Evolutionary conservation across 2,797 vertebrate genomes (phyloP), one percentile per base, ranked within the genome.

Genomic region (Gallirallus australis): DNA sequence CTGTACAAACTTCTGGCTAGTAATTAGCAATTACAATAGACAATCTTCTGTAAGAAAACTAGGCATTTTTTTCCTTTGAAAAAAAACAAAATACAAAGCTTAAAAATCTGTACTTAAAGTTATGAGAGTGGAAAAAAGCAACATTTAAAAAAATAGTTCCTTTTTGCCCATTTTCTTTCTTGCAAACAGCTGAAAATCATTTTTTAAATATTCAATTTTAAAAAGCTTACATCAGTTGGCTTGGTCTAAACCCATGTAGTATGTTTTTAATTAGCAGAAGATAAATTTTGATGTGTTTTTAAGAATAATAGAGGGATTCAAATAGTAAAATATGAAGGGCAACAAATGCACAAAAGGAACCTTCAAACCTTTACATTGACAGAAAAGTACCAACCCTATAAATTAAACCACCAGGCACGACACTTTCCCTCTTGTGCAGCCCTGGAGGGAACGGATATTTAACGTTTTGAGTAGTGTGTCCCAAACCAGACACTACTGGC

Each of bases 241-340:
- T 76, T 69, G 56, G 40, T 86, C 56, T 70, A 86, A 90, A 89
- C 30, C 9, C 30, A 70, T 2, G 9, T 45, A 73, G 42, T 24
- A 63, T 31, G 61, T 6, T 83, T 86, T 83, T 79, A 90, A 90
- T 91, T 82, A 93, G 42, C 11, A 12, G 12, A 63, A 66, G 27
- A 73, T 31, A 79, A 95, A 82, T n/a, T 50, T 61, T 60, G 28
- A 54, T 35, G 27, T 47, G 24, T 75, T 93, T 76, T 87, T 42
- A 89, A 79, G 59, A 94, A 76, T 59, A 82, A 82, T 4, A 79
- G 37, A 86, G 30, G 21, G n/a, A 82, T 77, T 72, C 64, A 89
- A 86, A 66, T 17, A 84, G 21, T 42, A 66, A 93, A 64, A 82
- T 23, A 72, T 5, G 11, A 69, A 57, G 48, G 1, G 0, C 30